Percentiles rank a stretch among this genome's conserved stretches.
Evolutionary conservation across 2,797 vertebrate species (phyloP).

Genomic region (Vultur gryphus): DNA sequence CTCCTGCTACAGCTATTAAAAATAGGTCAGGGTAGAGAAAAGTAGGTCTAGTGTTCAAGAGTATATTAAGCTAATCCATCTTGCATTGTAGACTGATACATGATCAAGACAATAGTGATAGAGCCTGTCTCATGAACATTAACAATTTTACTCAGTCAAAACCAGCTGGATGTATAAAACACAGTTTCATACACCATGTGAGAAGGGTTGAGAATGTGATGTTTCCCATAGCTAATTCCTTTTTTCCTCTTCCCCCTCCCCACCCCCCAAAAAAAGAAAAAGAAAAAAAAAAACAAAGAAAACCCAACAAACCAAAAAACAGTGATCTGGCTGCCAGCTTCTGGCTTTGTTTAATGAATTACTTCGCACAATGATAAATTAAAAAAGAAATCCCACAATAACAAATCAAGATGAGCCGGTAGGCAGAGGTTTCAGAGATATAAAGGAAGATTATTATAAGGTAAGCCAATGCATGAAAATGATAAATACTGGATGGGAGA

Average conservation of each 20-base stretch:
- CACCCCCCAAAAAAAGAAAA: neutral
- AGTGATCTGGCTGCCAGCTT: neutral
- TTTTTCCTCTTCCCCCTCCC: neutral
- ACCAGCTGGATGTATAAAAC: neutral
- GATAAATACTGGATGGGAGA: neutral
- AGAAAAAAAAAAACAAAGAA: neutral
- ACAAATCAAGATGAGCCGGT: neutral
- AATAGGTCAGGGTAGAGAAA: conserved; percentile 33
- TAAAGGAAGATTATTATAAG: neutral
- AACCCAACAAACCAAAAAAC: neutral
- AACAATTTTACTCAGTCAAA: neutral
- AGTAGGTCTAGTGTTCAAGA: neutral
- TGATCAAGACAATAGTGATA: neutral
- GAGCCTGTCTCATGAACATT: neutral
- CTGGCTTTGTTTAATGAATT: neutral
- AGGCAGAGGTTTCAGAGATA: neutral
- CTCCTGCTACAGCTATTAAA: conserved; percentile 29
- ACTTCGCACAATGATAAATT: neutral
- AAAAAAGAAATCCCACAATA: neutral
- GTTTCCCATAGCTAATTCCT: neutral
- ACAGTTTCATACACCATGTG: neutral
- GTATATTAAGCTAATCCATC: conserved; percentile 21
- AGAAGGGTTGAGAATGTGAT: neutral
- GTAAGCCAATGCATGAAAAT: neutral
- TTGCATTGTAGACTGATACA: neutral